A percentile compares a stretch with the other conserved stretches of the same genome.
These are phyloP conservation scores for Suncus etruscus DNA, from an alignment of 2,113 vertebrate species.

Conservation along the genomic window DNA sequence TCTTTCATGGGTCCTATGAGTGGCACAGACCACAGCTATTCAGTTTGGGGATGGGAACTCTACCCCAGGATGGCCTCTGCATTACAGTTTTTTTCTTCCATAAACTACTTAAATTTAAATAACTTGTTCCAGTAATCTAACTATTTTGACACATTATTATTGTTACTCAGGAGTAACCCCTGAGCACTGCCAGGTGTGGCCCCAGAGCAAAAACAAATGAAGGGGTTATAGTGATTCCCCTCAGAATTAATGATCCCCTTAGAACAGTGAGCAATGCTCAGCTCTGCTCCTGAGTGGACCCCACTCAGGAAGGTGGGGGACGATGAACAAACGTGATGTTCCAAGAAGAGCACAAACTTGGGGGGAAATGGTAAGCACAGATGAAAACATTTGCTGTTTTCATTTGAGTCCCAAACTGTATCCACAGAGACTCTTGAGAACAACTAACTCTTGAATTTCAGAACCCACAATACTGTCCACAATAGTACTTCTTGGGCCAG, in stretches of 20 bases:
- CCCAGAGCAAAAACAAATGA: too few species aligned
- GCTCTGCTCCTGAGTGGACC: too few species aligned
- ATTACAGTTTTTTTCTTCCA: conserved; percentile 12
- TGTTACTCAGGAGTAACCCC: too few species aligned
- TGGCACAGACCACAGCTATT: neutral
- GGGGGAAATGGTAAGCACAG: neutral
- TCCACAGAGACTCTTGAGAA: neutral
- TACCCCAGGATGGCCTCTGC: neutral
- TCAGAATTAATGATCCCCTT: too few species aligned
- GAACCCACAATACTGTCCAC: too few species aligned
- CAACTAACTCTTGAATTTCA: too few species aligned
- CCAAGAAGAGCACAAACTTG: neutral
- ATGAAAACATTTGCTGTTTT: neutral
- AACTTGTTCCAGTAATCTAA: neutral
- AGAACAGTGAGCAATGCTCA: too few species aligned
- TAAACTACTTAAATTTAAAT: neutral
- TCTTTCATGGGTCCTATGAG: neutral
- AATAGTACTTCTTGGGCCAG: too few species aligned
- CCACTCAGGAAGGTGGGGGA: neutral
- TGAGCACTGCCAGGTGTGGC: too few species aligned
- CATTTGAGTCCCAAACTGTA: neutral
- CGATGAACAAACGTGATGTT: neutral
- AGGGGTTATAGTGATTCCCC: too few species aligned
- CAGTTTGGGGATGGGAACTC: neutral
- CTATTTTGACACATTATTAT: too few species aligned